Conservation (phyloP, 2,113 vertebrate species). For the Albula goreensis region DNA sequence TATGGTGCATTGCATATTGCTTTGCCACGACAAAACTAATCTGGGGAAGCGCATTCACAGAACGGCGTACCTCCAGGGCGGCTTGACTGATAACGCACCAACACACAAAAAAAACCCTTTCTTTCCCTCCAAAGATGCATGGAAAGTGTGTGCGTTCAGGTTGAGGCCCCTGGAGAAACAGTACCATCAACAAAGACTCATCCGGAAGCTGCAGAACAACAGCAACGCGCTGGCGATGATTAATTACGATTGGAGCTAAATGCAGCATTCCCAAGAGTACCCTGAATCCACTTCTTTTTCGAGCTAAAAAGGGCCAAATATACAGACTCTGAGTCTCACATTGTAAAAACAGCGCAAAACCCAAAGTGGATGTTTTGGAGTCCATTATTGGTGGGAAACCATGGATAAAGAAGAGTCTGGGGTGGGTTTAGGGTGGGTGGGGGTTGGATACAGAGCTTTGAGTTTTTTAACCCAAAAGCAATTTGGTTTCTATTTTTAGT, state of each 20-base stretch:
- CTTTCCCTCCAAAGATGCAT: not conserved
- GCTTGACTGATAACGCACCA: not conserved
- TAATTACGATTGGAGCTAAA: constrained; percentile 14
- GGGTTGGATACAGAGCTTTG: not conserved
- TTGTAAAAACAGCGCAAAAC: not conserved
- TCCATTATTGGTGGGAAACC: not conserved
- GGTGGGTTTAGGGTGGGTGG: not conserved
- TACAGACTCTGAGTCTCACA: not conserved
- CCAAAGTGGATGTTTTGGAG: too few species aligned
- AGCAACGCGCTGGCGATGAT: constrained; percentile 11
- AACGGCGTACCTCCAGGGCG: not conserved
- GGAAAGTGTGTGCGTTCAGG: constrained; percentile 20
- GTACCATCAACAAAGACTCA: constrained; percentile 24
- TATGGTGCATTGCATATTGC: not conserved
- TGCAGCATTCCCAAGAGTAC: not conserved
- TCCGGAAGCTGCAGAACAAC: constrained; percentile 19
- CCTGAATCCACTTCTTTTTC: not conserved
- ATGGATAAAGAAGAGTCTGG: not conserved
- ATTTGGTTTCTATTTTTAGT: not conserved
- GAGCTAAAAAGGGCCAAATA: not conserved
- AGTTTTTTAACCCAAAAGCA: not conserved
- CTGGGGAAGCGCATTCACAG: not conserved
- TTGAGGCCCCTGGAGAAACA: constrained; percentile 10
- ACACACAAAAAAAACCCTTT: not conserved
- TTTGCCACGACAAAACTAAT: not conserved